Conservation (phyloP, 2,797 vertebrate genomes). For the Melanogrammus aeglefinus region DNA sequence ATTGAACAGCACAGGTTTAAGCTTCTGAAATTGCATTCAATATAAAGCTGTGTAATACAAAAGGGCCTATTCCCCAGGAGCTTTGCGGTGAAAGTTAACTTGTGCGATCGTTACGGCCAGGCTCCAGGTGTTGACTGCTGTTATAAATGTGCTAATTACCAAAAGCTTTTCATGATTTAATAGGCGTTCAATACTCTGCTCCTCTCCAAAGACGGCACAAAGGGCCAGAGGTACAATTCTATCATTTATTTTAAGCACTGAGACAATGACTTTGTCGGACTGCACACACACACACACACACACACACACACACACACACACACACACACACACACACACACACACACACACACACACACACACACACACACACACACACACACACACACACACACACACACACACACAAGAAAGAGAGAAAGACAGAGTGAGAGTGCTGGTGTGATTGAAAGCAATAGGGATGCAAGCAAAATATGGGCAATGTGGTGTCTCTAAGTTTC, state of each 20-base stretch:
- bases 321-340: too few relatives aligned
- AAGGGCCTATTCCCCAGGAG: background rate
- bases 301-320: constrained; percentile 20
- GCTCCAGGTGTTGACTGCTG: constrained; percentile 10
- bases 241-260: constrained; percentile 14
- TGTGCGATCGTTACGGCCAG: constrained; percentile 19
- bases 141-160: constrained; percentile 49
- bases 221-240: constrained; percentile 35
- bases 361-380: constrained; percentile 28
- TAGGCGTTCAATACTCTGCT: constrained; percentile 47
- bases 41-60: background rate
- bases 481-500: too few relatives aligned
- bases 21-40: background rate
- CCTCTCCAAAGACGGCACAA: constrained; percentile 28
- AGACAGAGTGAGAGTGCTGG: too few relatives aligned
- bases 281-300: constrained; percentile 45
- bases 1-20: too few relatives aligned
- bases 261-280: constrained; percentile 42
- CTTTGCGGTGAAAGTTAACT: constrained; percentile 1
- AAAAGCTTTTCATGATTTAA: constrained; percentile 43
- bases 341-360: constrained; percentile 40
- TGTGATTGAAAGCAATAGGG: too few relatives aligned
- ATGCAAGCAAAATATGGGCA: too few relatives aligned
- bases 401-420: constrained; percentile 2
- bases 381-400: constrained; percentile 27